Evolutionary conservation across 2,888 invertebrate genomes (phyloP).

Genomic region (Dicyrtomina minuta): DNA sequence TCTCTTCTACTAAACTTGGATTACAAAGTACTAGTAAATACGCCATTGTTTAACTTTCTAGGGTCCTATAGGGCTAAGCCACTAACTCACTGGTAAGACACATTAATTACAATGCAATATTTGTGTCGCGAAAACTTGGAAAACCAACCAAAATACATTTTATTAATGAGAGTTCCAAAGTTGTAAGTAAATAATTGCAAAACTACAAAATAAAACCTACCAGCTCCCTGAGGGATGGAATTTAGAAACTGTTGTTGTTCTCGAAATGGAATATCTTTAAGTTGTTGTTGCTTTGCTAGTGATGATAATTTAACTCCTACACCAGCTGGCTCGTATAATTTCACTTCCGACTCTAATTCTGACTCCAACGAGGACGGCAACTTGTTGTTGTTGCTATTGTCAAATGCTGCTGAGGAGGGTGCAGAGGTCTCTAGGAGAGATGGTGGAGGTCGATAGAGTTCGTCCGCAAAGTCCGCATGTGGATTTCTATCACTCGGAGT

Average conservation of each 20-base stretch:
- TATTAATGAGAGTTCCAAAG: not conserved
- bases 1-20: too few species aligned
- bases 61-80: too few species aligned
- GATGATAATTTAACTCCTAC: not conserved
- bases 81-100: too few species aligned
- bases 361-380: not conserved
- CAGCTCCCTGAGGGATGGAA: slow-evolving; percentile 11
- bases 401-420: slow-evolving; percentile 6
- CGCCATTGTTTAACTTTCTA: too few species aligned
- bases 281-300: not conserved
- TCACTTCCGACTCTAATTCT: not conserved
- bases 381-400: too few species aligned
- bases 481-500: slow-evolving; percentile 68
- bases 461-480: slow-evolving; percentile 72
- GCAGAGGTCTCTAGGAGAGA: slow-evolving; percentile 18
- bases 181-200: not conserved
- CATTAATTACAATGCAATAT: too few species aligned
- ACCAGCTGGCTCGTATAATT: not conserved
- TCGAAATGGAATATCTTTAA: slow-evolving; percentile 19
- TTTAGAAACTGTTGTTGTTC: slow-evolving; percentile 17
- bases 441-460: slow-evolving; percentile 69
- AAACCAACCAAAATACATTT: not conserved
- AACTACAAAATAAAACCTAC: too few species aligned
- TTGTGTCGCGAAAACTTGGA: too few species aligned
- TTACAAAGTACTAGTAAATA: too few species aligned